phyloP scores from a whole-genome alignment of 2,113 vertebrate genomes.

The Cyanocitta stelleri region DNA sequence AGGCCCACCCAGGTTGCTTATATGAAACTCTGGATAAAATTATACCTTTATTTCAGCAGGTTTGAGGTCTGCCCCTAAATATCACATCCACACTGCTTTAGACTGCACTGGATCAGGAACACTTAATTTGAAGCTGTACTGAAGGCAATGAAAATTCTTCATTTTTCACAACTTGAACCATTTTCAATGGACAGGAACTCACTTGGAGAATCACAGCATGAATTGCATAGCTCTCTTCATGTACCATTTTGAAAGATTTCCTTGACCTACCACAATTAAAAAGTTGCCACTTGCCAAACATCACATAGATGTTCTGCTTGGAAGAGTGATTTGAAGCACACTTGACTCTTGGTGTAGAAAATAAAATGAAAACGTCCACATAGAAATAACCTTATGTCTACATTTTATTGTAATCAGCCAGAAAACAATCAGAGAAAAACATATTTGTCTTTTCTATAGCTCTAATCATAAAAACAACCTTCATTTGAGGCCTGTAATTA shows the following conservation, averaged over 20 bases:
- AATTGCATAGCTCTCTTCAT: background rate
- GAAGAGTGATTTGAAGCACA: background rate
- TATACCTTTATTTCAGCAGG: background rate
- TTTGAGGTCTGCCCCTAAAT: background rate
- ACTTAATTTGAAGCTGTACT: background rate
- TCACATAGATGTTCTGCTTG: background rate
- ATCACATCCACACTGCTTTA: background rate
- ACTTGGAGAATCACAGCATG: background rate
- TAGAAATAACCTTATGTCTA: background rate
- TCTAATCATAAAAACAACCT: background rate
- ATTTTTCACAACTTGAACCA: background rate
- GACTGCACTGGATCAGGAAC: background rate
- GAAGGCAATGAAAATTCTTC: background rate
- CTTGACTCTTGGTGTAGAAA: background rate
- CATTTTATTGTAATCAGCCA: background rate
- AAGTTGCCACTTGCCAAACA: background rate
- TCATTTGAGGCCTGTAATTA: slow-evolving; percentile 1
- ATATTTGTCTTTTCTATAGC: background rate
- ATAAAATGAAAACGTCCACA: background rate
- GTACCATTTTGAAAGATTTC: background rate
- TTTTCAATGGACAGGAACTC: background rate
- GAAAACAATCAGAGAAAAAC: background rate
- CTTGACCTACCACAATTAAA: background rate
- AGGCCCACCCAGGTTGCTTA: background rate
- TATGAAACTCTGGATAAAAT: background rate